Evolutionary conservation across 1,140 invertebrate genomes (phyloP).

Genomic region (Drosophila triauraria): DNA sequence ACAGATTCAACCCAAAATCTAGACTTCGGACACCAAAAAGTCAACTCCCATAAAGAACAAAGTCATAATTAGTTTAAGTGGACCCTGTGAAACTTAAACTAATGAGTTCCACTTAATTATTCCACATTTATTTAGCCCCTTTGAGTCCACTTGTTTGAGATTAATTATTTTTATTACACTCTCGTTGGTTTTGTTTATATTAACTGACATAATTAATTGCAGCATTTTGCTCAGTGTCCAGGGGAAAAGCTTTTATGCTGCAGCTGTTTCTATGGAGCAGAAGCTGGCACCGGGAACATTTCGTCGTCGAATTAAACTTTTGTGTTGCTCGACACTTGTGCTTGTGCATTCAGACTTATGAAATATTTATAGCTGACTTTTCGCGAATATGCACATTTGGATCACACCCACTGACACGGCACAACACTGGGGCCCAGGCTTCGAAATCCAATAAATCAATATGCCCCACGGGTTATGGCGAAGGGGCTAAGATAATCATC

Average conservation of each 20-base stretch:
- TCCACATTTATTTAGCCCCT: conserved; percentile 3
- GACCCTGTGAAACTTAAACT: not conserved
- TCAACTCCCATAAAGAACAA: too few species aligned
- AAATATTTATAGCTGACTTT: conserved; percentile 28
- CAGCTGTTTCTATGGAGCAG: not conserved
- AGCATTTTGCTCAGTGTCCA: conserved; percentile 7
- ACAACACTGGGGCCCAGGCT: conserved; percentile 19
- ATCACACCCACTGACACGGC: conserved; percentile 11
- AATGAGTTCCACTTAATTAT: conserved; percentile 6
- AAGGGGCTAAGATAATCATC: conserved; percentile 56
- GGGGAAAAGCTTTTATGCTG: conserved; percentile 4
- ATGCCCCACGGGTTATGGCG: conserved; percentile 35
- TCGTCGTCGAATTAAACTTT: conserved; percentile 6
- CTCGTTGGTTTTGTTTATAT: conserved; percentile 1
- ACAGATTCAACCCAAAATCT: not conserved
- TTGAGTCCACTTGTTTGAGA: not conserved
- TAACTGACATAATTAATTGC: conserved; percentile 9
- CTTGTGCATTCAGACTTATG: conserved; percentile 11
- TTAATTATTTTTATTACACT: conserved; percentile 15
- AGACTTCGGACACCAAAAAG: not conserved
- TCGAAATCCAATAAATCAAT: conserved; percentile 52
- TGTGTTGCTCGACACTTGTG: conserved; percentile 8
- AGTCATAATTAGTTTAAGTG: not conserved
- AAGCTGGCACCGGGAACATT: not conserved
- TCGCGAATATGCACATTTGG: conserved; percentile 13